A percentile compares a stretch with the other conserved stretches of the same genome.
Conservation (phyloP, 1,140 invertebrate genomes). For the Drosophila sproati region DNA sequence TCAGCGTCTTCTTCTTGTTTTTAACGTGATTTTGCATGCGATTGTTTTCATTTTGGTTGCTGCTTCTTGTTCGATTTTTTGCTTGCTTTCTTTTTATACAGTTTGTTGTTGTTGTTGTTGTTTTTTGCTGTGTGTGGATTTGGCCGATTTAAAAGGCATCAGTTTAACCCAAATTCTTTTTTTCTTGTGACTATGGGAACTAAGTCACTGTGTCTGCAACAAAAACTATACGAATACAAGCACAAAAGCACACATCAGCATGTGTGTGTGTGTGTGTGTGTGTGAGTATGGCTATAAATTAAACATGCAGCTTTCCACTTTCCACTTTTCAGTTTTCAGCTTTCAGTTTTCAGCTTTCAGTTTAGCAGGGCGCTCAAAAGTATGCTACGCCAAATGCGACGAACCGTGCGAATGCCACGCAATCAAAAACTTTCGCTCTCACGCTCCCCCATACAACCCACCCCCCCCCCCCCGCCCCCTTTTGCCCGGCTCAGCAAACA, state of each 20-base stretch:
- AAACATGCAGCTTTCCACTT: slow-evolving; percentile 59
- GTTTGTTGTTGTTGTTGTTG: slow-evolving; percentile 6
- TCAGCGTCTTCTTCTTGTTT: slow-evolving; percentile 11
- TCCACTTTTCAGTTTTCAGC: neutral
- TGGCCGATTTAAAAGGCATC: slow-evolving; percentile 38
- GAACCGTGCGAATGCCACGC: slow-evolving; percentile 74
- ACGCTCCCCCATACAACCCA: neutral
- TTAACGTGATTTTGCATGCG: slow-evolving; percentile 47
- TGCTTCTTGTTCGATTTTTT: neutral
- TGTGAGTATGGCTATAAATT: slow-evolving; percentile 62
- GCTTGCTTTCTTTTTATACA: slow-evolving; percentile 15
- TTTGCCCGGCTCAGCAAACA: no score
- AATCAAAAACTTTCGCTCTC: slow-evolving; percentile 56
- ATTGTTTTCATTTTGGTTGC: slow-evolving; percentile 17
- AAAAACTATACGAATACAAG: slow-evolving; percentile 35
- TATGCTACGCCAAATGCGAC: slow-evolving; percentile 67
- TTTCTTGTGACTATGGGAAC: slow-evolving; percentile 55
- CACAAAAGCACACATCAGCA: slow-evolving; percentile 34
- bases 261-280: slow-evolving; percentile 21
- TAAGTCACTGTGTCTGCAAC: slow-evolving; percentile 71
- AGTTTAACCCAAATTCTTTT: slow-evolving; percentile 67
- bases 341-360: slow-evolving; percentile 22
- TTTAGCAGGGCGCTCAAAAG: slow-evolving; percentile 39
- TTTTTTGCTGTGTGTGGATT: slow-evolving; percentile 41
- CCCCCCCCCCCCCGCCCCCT: no score